phyloP scores from a whole-genome alignment of 2,888 invertebrate species.

The Drosophila neoperkinsi region DNA sequence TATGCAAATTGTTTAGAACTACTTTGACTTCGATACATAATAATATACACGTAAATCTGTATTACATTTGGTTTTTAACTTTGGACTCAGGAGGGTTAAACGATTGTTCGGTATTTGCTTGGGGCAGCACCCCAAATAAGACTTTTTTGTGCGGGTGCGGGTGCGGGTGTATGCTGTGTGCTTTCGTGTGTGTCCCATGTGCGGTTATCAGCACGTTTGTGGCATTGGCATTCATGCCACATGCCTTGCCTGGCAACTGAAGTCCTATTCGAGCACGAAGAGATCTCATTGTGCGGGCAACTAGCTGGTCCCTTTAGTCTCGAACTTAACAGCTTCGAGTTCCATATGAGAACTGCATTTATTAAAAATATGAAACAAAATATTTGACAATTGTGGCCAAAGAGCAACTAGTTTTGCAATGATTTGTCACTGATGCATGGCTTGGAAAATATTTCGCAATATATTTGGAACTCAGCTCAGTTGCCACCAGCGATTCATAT shows the following conservation, averaged over 20 bases:
- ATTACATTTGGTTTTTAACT: slow-evolving; percentile 1
- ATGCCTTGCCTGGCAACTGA: slow-evolving; percentile 42
- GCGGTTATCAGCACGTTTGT: slow-evolving; percentile 53
- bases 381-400: neutral
- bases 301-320: slow-evolving; percentile 8
- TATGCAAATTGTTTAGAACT: slow-evolving; percentile 12
- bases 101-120: neutral
- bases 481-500: slow-evolving; percentile 26
- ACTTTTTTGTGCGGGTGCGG: neutral
- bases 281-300: slow-evolving; percentile 1
- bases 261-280: slow-evolving; percentile 22
- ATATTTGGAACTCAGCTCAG: slow-evolving; percentile 7
- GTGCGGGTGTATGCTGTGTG: neutral
- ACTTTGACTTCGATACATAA: neutral
- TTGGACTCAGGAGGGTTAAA: slow-evolving; percentile 19
- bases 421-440: neutral
- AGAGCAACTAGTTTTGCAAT: slow-evolving; percentile 27
- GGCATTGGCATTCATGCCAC: slow-evolving; percentile 53
- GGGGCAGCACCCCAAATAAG: slow-evolving; percentile 18
- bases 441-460: neutral
- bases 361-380: slow-evolving; percentile 7
- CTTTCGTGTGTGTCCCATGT: slow-evolving; percentile 15
- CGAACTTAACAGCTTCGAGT: slow-evolving; percentile 38
- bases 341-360: neutral
- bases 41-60: slow-evolving; percentile 4